These are phyloP conservation scores for Ganaspis brasiliensis DNA, from an alignment of 2,888 invertebrate species.

Conservation along the genomic window DNA sequence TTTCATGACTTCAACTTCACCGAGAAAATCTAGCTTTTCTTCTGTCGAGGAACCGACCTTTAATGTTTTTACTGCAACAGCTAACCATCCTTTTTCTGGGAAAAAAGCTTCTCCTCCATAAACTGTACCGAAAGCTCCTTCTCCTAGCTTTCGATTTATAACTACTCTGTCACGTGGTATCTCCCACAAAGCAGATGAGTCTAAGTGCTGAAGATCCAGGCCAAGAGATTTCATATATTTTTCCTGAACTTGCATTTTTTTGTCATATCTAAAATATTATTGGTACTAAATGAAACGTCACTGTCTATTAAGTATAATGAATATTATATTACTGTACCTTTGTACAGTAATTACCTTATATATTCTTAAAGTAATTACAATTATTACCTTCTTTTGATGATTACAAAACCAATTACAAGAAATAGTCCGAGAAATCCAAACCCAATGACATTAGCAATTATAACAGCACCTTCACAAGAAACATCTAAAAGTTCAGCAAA, in stretches of 20 bases:
- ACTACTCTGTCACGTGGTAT: conserved; percentile 91
- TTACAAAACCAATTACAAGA: conserved; percentile 83
- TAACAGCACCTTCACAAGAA: conserved; percentile 88
- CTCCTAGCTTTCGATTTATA: conserved; percentile 91
- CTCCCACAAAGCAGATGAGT: conserved; percentile 88
- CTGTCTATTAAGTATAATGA: no score
- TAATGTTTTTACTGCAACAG: conserved; percentile 37
- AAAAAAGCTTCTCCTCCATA: conserved; percentile 94
- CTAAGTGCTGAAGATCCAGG: conserved; percentile 82
- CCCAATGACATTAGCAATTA: conserved; percentile 85
- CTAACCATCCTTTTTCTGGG: conserved; percentile 67
- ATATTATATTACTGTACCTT: no score
- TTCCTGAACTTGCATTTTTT: conserved; percentile 85
- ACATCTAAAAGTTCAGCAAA: conserved; percentile 86
- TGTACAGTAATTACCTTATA: conserved; percentile 15
- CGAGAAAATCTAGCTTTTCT: conserved; percentile 94
- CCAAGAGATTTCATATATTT: conserved; percentile 88
- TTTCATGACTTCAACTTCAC: conserved; percentile 97
- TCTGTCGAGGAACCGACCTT: conserved; percentile 88
- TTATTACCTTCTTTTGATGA: conserved; percentile 84
- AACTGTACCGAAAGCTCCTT: conserved; percentile 96
- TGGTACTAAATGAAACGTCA: not conserved
- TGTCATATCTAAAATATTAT: conserved; percentile 83
- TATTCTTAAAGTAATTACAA: not conserved
- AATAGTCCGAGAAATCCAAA: conserved; percentile 82